phyloP scores from a whole-genome alignment of 2,888 invertebrate species.

The Metallyticus violacea region DNA sequence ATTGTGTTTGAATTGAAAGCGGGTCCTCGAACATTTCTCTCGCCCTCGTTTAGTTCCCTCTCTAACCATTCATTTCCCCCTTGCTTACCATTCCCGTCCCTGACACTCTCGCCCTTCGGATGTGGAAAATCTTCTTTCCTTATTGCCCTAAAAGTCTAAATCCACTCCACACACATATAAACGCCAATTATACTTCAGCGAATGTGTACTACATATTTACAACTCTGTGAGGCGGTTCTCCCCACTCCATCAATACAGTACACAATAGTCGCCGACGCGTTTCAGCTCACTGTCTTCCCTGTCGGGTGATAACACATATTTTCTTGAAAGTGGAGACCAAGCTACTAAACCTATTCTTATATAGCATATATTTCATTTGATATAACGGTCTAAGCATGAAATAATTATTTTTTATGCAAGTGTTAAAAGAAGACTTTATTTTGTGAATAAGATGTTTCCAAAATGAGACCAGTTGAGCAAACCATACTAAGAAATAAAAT shows the following conservation, averaged over 20 bases:
- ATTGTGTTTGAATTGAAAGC: slow-evolving; percentile 19
- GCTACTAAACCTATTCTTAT: no score
- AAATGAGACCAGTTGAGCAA: no score
- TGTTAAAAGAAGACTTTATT: no score
- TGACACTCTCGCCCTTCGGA: slow-evolving; percentile 11
- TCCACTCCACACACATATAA: slow-evolving; percentile 27
- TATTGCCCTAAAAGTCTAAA: slow-evolving; percentile 25
- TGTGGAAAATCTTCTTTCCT: neutral
- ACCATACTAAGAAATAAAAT: no score
- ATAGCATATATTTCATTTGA: no score
- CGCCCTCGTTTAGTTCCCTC: slow-evolving; percentile 7
- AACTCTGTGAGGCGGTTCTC: neutral
- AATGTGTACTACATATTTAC: slow-evolving; percentile 9
- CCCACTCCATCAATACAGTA: neutral
- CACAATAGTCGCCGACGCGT: neutral
- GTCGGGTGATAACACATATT: no score
- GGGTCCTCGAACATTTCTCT: slow-evolving; percentile 13
- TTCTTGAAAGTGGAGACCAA: no score
- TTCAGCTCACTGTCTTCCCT: neutral
- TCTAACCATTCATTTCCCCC: neutral
- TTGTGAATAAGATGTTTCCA: no score
- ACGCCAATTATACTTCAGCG: slow-evolving; percentile 22
- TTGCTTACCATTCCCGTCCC: neutral
- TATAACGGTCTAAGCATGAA: no score
- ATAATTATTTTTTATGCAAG: no score